Percentiles rank a stretch among this genome's conserved stretches.
phyloP scores from a whole-genome alignment of 2,888 invertebrate species.

The Hetaerina titia region DNA sequence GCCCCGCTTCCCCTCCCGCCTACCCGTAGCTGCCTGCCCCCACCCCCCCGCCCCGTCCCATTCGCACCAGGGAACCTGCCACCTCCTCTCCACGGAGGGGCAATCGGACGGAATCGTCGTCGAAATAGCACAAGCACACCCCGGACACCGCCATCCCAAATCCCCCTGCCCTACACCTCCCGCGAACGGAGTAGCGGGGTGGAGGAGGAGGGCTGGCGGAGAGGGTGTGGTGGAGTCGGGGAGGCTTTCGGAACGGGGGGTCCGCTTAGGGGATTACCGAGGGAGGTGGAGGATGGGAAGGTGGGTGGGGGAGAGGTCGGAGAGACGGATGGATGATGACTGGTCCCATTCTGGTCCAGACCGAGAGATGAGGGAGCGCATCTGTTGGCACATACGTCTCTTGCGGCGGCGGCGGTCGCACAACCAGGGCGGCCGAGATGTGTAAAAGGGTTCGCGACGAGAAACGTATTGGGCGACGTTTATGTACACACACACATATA shows the following conservation, averaged over 20 bases:
- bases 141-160: not conserved
- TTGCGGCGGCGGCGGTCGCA: not conserved
- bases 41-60: not conserved
- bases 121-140: not conserved
- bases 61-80: not conserved
- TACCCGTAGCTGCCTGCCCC: not conserved
- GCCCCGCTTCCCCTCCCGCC: not conserved
- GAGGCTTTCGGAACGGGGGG: not conserved
- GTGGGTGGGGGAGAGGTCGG: not conserved
- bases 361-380: conserved; percentile 36
- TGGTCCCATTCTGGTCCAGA: conserved; percentile 49
- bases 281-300: not conserved
- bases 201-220: not conserved
- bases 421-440: not conserved
- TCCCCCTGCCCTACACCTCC: not conserved
- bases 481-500: not conserved
- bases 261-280: not conserved
- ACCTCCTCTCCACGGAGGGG: not conserved
- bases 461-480: conserved; percentile 3
- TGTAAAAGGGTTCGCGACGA: conserved; percentile 33
- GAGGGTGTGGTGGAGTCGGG: not conserved
- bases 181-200: not conserved
- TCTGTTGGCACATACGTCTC: conserved; percentile 50
- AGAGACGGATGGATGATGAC: conserved; percentile 48
- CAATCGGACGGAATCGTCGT: not conserved